Evolutionary conservation across 2,797 vertebrate genomes (phyloP).

Genomic region (Xiphophorus birchmanni): DNA sequence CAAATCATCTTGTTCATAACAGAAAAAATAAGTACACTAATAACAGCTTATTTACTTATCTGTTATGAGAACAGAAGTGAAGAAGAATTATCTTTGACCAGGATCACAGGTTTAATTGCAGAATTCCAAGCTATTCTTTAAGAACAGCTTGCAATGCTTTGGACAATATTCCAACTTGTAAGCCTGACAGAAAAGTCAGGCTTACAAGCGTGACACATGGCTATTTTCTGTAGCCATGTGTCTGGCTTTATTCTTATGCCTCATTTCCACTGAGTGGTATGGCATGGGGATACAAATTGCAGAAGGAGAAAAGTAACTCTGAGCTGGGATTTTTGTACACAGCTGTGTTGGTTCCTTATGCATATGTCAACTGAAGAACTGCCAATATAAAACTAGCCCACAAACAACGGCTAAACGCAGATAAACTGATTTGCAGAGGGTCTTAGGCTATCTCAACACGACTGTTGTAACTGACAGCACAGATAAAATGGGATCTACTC

Average conservation of each 20-base stretch:
- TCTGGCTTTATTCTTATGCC: neutral
- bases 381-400: neutral
- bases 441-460: neutral
- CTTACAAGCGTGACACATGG: neutral
- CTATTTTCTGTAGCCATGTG: conserved; percentile 16
- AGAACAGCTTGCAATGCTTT: conserved; percentile 28
- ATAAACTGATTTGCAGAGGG: neutral
- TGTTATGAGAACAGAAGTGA: conserved; percentile 2
- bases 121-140: conserved; percentile 6
- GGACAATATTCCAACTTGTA: conserved; percentile 46
- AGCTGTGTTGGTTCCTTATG: neutral
- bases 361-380: neutral
- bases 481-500: neutral
- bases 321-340: neutral
- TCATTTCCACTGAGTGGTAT: too few relatives aligned
- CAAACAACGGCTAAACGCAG: neutral
- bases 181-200: conserved; percentile 37
- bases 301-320: neutral
- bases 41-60: conserved; percentile 5
- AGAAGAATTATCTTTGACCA: conserved; percentile 9
- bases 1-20: conserved; percentile 24
- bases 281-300: neutral
- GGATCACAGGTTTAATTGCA: conserved; percentile 28
- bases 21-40: conserved; percentile 5
- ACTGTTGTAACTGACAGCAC: neutral